Percentiles rank a stretch among this genome's conserved stretches.
Conservation (phyloP, 1,140 invertebrate species). For the Belonocnema kinseyi region DNA sequence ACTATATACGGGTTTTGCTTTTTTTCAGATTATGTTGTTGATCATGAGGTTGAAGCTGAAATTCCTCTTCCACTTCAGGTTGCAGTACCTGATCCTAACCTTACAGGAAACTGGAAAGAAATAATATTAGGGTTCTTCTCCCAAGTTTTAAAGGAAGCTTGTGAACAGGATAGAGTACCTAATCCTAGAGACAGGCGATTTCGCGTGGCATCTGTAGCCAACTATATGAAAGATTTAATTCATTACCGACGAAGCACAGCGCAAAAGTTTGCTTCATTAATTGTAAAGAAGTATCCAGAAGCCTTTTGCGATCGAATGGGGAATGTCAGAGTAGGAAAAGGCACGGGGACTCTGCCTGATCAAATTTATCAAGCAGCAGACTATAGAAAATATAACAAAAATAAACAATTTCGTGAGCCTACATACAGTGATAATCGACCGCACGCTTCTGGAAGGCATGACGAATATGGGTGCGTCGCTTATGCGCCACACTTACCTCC, state of each 20-base stretch:
- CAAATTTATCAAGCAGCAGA: conserved; percentile 37
- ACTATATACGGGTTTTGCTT: too few relatives aligned
- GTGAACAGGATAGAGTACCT: too few relatives aligned
- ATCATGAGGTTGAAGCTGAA: too few relatives aligned
- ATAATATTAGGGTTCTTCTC: too few relatives aligned
- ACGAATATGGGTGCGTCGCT: conserved; percentile 35
- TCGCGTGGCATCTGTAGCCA: too few relatives aligned
- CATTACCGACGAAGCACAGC: background rate
- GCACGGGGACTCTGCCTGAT: conserved; percentile 16
- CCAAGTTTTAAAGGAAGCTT: too few relatives aligned
- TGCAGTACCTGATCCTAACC: too few relatives aligned
- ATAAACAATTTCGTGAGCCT: background rate
- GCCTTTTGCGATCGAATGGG: conserved; percentile 23
- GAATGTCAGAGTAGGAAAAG: background rate
- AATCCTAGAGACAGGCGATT: too few relatives aligned
- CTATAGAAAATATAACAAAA: conserved; percentile 35
- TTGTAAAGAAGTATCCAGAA: conserved; percentile 33
- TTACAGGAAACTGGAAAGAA: too few relatives aligned
- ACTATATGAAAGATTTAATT: too few relatives aligned
- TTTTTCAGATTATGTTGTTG: too few relatives aligned
- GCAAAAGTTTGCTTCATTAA: conserved; percentile 4
- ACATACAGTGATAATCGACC: background rate
- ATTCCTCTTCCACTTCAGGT: too few relatives aligned
- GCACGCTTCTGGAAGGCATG: conserved; percentile 3
- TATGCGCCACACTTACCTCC: conserved; percentile 29